Evolutionary conservation across 2,888 invertebrate species (phyloP), one percentile per base, ranked within the genome.

Genomic region (Tyria jacobaeae): DNA sequence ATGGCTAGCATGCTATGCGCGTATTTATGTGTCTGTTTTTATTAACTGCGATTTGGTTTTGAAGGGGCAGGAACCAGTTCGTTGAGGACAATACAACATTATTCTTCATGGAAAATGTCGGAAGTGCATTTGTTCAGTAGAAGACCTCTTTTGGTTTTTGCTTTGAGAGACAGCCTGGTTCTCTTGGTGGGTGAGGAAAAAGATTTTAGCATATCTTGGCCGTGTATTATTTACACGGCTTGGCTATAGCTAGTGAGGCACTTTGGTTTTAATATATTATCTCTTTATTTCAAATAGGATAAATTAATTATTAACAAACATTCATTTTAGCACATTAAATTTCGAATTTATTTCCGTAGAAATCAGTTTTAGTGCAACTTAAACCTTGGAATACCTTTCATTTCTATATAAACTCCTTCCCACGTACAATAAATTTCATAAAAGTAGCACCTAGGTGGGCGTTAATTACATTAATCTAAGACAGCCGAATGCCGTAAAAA

Each of bases 381-480:
- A 57, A 54, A n/a, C 27, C 17, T 62, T 49, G 4, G 47, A 52
- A 57, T 25, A 41, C 37, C 47, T 49, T 62, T 49, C 17, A 47
- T 24, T 25, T 47, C 44, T 14, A 27, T 37, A 52, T 41, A 5
- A 49, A 27, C 10, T 21, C 78, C 78, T 60, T 75, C 75, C 50
- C 47, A 35, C 65, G 7, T n/a, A n/a, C n/a, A 76, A 66, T 71
- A 74, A 62, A 71, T 66, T 60, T 62, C 58, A 71, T 60, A 64
- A 57, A 74, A 64, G 60, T 64, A 64, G 56, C 61, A 64, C 55
- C 65, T 60, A 57, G 31, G 88, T 87, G 84, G 84, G 84, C 83
- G 87, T 87, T 85, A 85, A 87, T 88, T 84, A 84, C 79, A 76
- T 73, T 79, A 82, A 84, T 81, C 68, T 78, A 78, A 76, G 70